Conservation (phyloP, 2,888 invertebrate species). For the Stenodema calcarata region DNA sequence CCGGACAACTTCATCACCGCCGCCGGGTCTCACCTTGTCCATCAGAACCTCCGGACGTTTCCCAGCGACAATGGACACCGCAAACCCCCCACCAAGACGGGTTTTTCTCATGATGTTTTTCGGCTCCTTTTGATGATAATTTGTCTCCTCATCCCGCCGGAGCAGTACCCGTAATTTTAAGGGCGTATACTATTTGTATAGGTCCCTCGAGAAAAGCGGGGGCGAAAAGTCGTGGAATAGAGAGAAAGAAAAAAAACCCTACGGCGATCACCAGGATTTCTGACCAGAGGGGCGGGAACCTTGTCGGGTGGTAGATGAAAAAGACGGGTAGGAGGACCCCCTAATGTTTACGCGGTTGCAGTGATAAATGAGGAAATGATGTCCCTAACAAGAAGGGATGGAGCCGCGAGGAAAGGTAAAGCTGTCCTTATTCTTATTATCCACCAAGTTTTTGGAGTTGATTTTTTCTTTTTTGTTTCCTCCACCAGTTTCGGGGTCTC, state of each 20-base stretch:
- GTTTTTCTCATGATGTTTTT: constrained; percentile 41
- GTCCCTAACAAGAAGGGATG: constrained; percentile 38
- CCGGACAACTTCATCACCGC: neutral
- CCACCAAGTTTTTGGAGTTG: neutral
- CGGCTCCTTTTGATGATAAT: constrained; percentile 48
- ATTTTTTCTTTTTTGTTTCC: neutral
- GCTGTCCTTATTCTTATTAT: constrained; percentile 40
- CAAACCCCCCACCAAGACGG: neutral
- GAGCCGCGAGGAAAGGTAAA: constrained; percentile 29
- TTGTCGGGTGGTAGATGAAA: neutral
- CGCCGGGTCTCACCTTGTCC: neutral
- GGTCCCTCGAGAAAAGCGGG: neutral
- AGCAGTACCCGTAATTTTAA: constrained; percentile 34
- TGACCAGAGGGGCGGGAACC: neutral
- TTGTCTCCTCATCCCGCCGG: constrained; percentile 10
- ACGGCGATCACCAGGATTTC: constrained; percentile 3
- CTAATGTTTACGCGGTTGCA: constrained; percentile 47
- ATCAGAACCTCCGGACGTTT: neutral
- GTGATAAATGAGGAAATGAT: constrained; percentile 45
- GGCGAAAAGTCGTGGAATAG: neutral
- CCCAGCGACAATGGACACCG: constrained; percentile 13
- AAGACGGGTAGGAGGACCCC: constrained; percentile 13
- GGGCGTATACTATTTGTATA: constrained; percentile 45
- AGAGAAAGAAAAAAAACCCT: neutral
- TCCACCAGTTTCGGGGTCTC: neutral